These are phyloP conservation scores for Styela plicata DNA, from an alignment of 23 tunicate genomes.

Conservation along the genomic window DNA sequence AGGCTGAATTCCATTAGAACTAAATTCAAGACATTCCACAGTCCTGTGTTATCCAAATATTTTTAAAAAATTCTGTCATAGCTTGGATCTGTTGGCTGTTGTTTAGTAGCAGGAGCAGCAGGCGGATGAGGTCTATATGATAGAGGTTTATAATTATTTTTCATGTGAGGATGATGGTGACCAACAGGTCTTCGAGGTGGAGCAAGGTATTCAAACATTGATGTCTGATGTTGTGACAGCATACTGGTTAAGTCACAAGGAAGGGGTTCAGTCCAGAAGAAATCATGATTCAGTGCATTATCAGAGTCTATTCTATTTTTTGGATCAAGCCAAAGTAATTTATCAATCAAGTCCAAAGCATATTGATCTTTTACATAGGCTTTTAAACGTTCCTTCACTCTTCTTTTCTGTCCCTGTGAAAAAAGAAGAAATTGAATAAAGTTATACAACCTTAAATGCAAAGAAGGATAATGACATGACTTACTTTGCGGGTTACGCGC, in stretches of 20 bases:
- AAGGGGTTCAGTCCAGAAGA: conserved; percentile 98
- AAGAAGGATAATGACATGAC: too few species aligned
- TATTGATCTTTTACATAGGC: conserved; percentile 81
- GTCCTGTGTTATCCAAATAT: too few species aligned
- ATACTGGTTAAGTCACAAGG: conserved; percentile 74
- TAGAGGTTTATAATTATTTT: conserved; percentile 23
- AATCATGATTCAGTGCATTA: conserved; percentile 95
- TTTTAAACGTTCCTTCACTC: conserved; percentile 83
- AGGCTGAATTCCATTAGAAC: too few species aligned
- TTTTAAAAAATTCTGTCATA: conserved; percentile 82
- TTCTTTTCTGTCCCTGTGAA: conserved; percentile 59
- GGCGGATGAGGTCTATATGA: conserved; percentile 30
- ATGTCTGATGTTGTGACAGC: conserved; percentile 76
- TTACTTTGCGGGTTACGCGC: too few species aligned
- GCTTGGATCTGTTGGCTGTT: conserved; percentile 85
- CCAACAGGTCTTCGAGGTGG: conserved; percentile 66
- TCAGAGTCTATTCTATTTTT: conserved; percentile 93
- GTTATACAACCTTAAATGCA: too few species aligned
- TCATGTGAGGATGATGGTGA: conserved; percentile 32
- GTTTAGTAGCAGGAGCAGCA: conserved; percentile 38
- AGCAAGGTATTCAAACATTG: conserved; percentile 98
- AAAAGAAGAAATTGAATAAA: too few species aligned
- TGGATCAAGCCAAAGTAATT: conserved; percentile 81
- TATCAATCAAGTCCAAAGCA: conserved; percentile 92
- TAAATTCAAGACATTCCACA: too few species aligned